Evolutionary conservation across 2,113 vertebrate genomes (phyloP).

Genomic region (Cephalopterus ornatus): DNA sequence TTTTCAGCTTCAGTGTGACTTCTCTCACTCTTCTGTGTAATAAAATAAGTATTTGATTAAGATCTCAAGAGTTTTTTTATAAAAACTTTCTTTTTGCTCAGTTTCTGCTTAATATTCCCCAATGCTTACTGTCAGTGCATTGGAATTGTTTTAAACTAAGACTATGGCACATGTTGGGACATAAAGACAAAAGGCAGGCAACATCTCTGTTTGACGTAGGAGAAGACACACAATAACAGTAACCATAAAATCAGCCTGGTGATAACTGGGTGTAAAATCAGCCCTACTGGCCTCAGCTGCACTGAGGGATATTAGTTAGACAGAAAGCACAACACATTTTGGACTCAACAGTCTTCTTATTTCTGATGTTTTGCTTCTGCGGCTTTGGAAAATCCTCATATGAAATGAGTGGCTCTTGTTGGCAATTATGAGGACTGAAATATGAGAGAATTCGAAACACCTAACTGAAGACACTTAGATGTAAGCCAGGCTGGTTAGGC

Average conservation of each 20-base stretch:
- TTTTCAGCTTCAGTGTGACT: neutral
- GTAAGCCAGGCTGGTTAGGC: neutral
- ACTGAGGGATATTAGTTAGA: neutral
- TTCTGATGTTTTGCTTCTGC: neutral
- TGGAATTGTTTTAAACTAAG: neutral
- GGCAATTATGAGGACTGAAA: neutral
- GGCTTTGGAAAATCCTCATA: neutral
- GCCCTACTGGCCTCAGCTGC: neutral
- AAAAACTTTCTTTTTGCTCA: neutral
- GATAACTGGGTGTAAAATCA: neutral
- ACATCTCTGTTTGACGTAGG: neutral
- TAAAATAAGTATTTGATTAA: neutral
- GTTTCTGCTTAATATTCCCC: neutral
- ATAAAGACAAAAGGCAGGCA: neutral
- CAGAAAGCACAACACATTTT: neutral
- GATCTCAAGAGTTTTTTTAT: neutral
- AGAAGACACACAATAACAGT: neutral
- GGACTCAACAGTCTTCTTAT: neutral
- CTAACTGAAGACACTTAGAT: neutral
- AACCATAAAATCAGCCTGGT: no score
- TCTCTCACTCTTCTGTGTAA: neutral
- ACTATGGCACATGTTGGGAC: neutral
- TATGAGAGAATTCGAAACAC: neutral
- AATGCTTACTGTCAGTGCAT: neutral
- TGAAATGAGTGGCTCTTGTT: rapidly evolving